phyloP scores from a whole-genome alignment of 2,888 invertebrate species.

The Tuta absoluta region DNA sequence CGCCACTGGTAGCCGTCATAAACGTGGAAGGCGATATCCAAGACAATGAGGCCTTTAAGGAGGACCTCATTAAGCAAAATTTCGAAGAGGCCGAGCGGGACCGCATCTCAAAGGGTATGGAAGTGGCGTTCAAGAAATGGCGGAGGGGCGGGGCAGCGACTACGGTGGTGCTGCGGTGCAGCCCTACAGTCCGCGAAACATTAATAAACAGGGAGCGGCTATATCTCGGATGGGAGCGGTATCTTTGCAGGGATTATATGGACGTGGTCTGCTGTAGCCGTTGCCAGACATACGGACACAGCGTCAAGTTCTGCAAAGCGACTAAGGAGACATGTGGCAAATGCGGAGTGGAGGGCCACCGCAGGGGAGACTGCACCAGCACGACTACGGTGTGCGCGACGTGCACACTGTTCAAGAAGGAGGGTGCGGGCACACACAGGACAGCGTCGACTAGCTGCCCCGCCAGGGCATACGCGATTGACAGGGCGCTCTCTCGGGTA shows the following conservation, averaged over 20 bases:
- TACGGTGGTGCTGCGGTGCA: slow-evolving; percentile 10
- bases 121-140: slow-evolving; percentile 3
- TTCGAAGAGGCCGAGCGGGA: background rate
- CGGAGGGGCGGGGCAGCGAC: background rate
- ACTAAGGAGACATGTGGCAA: slow-evolving; percentile 31
- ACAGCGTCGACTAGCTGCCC: too few species aligned
- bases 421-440: too few species aligned
- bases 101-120: background rate
- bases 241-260: slow-evolving; percentile 30
- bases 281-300: slow-evolving; percentile 49
- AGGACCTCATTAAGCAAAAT: slow-evolving; percentile 21
- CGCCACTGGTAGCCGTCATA: background rate
- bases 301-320: slow-evolving; percentile 39
- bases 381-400: too few species aligned
- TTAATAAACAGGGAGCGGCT: background rate
- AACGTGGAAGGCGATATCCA: background rate
- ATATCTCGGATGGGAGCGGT: slow-evolving; percentile 29
- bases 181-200: slow-evolving; percentile 4
- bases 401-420: too few species aligned
- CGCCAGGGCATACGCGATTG: too few species aligned
- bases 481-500: too few species aligned
- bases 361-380: slow-evolving; percentile 26
- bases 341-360: slow-evolving; percentile 39
- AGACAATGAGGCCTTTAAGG: background rate
- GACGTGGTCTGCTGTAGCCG: slow-evolving; percentile 36